Evolutionary conservation across 2,797 vertebrate species (phyloP).

Genomic region (Antennarius maculatus): DNA sequence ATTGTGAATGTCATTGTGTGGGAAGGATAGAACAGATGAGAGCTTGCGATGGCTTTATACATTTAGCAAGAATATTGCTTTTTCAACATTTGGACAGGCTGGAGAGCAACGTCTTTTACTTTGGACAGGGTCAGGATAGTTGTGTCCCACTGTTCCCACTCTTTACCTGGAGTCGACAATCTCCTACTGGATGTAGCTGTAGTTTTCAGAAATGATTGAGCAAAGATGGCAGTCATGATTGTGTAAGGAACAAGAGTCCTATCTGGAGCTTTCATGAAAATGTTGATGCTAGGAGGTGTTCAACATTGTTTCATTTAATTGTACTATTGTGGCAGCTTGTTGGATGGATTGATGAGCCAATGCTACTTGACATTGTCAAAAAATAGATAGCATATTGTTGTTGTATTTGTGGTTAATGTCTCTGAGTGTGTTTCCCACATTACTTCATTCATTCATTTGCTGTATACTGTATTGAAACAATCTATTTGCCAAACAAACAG

Average conservation of each 20-base stretch:
- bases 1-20: slow-evolving; percentile 40
- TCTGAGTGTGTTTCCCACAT: slow-evolving; percentile 24
- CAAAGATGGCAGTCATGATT: neutral
- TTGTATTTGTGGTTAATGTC: slow-evolving; percentile 15
- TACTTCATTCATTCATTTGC: slow-evolving; percentile 18
- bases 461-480: slow-evolving; percentile 23
- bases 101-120: too few relatives aligned
- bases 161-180: too few relatives aligned
- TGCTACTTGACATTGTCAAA: slow-evolving; percentile 27
- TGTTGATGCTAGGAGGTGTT: slow-evolving; percentile 2
- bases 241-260: slow-evolving; percentile 1
- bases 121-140: too few relatives aligned
- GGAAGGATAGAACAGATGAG: slow-evolving; percentile 26
- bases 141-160: too few relatives aligned
- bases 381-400: slow-evolving; percentile 20
- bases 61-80: slow-evolving; percentile 6
- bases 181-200: neutral
- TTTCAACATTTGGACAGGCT: too few relatives aligned
- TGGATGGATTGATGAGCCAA: neutral
- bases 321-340: slow-evolving; percentile 23
- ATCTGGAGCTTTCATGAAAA: too few relatives aligned
- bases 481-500: slow-evolving; percentile 12
- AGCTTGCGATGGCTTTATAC: slow-evolving; percentile 3
- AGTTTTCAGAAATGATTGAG: neutral
- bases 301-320: slow-evolving; percentile 10